Base-by-base conservation (phyloP, 2,797 vertebrate species). In the Danio choprae region DNA sequence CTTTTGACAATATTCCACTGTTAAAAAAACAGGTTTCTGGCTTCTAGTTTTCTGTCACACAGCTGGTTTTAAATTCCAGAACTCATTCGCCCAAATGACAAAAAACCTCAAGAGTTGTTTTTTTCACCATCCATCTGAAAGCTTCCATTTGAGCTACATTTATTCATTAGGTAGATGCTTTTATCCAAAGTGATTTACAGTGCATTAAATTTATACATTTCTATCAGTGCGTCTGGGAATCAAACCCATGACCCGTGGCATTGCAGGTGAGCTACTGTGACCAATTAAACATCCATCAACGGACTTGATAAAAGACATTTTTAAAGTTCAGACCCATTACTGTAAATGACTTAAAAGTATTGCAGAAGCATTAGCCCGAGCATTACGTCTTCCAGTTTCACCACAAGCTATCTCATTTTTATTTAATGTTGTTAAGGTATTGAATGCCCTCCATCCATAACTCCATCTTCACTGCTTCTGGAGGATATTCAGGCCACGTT, bases 351-450 rank as follows among this genome's bases (percentile, higher is more conserved):
- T 79, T 46, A 53, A 79, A 71, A n/a, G 38, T 53, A 79, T 62
- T 70, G 5, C 40, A 79, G 58, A 56, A 63, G 29, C 59, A 69
- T 79, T 74, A 75, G 77, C 65, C 20, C 20, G 41, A 44, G 4
- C 60, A 65, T 73, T 56, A 80, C 44, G 69, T 71, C 36, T 62
- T 69, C 77, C 62, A 55, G 36, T 80, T 80, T 73, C 78, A 80
- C 51, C 69, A 56, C 44, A 12, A 22, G 18, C 15, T 46, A 44
- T 75, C 56, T 51, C 51, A 36, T 10, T 75, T 73, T 51, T 64
- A 73, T 65, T 65, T 63, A 69, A 72, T 71, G 55, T 73, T 58
- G 70, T 70, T 68, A 60, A 80, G 67, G 59, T 50, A 58, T 80
- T 81, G 72, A 84, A 53, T 53, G 38, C 55, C 51, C 53, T 4